These are phyloP conservation scores for Rhorus exstirpatorius DNA, from an alignment of 2,888 invertebrate genomes.

Conservation along the genomic window DNA sequence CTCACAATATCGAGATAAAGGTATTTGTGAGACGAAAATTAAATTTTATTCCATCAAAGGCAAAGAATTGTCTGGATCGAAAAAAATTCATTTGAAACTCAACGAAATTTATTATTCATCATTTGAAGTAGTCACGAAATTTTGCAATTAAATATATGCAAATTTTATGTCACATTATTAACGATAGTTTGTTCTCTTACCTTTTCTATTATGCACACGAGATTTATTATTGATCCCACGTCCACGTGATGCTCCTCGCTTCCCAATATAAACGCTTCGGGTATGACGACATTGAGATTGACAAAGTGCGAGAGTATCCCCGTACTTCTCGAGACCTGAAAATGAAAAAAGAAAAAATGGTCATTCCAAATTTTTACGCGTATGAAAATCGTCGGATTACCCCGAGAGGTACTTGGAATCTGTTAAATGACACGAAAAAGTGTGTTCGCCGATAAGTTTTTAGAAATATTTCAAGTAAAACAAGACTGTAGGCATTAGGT, in stretches of 20 bases:
- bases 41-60: too few relatives aligned
- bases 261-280: conserved; percentile 94
- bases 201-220: conserved; percentile 97
- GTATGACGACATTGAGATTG: conserved; percentile 95
- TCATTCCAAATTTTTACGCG: not conserved
- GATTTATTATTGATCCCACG: conserved; percentile 95
- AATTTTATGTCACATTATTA: not conserved
- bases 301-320: conserved; percentile 95
- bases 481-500: too few relatives aligned
- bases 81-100: too few relatives aligned
- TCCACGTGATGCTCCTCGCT: conserved; percentile 96
- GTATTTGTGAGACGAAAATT: too few relatives aligned
- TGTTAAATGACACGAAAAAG: too few relatives aligned
- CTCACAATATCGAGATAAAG: not conserved
- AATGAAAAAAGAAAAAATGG: conserved; percentile 55
- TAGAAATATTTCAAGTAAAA: too few relatives aligned
- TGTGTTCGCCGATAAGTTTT: too few relatives aligned
- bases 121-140: too few relatives aligned
- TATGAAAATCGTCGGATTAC: not conserved
- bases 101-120: too few relatives aligned
- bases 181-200: conserved; percentile 86
- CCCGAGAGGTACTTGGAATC: too few relatives aligned
- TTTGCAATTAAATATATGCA: too few relatives aligned
- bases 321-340: conserved; percentile 93
- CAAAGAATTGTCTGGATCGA: too few relatives aligned